Evolutionary conservation across 2,113 vertebrate species (phyloP), one percentile per base, ranked within the genome.

Genomic region (Colistium nudipinnis): DNA sequence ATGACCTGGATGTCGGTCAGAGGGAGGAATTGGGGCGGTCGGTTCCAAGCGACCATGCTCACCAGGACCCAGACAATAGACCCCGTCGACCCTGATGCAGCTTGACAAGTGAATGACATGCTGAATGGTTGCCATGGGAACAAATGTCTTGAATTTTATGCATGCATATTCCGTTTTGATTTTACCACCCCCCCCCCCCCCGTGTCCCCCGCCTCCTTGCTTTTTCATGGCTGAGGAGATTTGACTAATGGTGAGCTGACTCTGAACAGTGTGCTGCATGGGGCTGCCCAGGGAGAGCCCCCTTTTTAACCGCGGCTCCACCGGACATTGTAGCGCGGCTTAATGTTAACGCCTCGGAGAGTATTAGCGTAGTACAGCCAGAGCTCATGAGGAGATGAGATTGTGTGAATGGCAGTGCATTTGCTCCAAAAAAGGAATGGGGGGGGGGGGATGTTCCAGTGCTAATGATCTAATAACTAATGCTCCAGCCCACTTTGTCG

Each of bases 81-180:
- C 94, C 95, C 94, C 95, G 93, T 98, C 94, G 95, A 92, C 94
- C 92, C 95, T 98, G 96, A 98, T 98, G 94, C 93, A 91, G 94
- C 94, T 95, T 98, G 97, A 98, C 97, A 98, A 94, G 94, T 95
- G 96, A 98, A 97, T 96, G 96, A 97, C 95, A 96, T 94, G 93
- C 94, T 98, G 96, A 98, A 97, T 95, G 94, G 97, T 98, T 96
- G 87, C 96, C 94, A 96, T 97, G 95, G 96, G 87, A 96, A 98
- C 96, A 97, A 98, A 98, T 97, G 96, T 96, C 95, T 96, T 91
- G 91, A 87, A 94, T 96, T 95, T 97, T 98, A 99, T 98, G 96
- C 96, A 98, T 97, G 97, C 94, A 95, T 95, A 96, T 96, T 96
- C 95, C 93, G 94, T 88, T 88, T 86, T 80, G 74, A 80, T 84